Base-by-base conservation (phyloP, 2,888 invertebrate species). In the Tholera decimalis region DNA sequence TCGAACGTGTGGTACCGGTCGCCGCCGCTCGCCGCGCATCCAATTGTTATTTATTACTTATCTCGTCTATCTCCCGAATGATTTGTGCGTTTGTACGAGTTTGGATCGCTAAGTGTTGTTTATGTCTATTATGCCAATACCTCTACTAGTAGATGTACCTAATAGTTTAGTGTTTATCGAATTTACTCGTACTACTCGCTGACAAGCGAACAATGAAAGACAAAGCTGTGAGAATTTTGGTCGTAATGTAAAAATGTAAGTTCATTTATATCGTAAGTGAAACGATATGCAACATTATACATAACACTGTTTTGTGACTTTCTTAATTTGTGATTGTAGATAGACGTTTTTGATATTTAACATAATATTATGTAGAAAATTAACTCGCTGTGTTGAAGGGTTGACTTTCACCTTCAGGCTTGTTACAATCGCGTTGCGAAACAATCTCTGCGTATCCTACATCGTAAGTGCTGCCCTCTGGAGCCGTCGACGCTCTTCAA, bases 211-310 rank as follows among this genome's bases (percentile, higher is more conserved):
- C 92, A 92, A 95, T 94, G 96, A 96, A 96, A 96, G 96, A 96
- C 96, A 95, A 95, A 95, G 93, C 93, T 95, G 95, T 95, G 95
- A 95, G 95, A 95, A 93, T 93, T 93, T 92, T 92, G 90, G 90
- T 92, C 93, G 85, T 94, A 94, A 90, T 94, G 93, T 94, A 94
- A 92, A 93, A 93, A 91, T 80, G 91, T 94, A 92, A 93, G 92
- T 92, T 92, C 91, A 90, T 92, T 92, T 91, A 85, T 90, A 89
- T 90, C 85, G 82, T 93, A 92, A 91, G 91, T 87, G 86, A 90
- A 86, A 86, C 85, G 79, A 87, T 90, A 85, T 89, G 84, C 87
- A 87, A 83, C 83, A 79, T 87, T 71, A 79, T 76, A 75, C 72
- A 65, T 68, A 82, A 81, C 69, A 79, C 80, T 87, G 79, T 88